These are phyloP conservation scores for Stictonetta naevosa DNA, from an alignment of 2,113 vertebrate genomes.

Conservation along the genomic window DNA sequence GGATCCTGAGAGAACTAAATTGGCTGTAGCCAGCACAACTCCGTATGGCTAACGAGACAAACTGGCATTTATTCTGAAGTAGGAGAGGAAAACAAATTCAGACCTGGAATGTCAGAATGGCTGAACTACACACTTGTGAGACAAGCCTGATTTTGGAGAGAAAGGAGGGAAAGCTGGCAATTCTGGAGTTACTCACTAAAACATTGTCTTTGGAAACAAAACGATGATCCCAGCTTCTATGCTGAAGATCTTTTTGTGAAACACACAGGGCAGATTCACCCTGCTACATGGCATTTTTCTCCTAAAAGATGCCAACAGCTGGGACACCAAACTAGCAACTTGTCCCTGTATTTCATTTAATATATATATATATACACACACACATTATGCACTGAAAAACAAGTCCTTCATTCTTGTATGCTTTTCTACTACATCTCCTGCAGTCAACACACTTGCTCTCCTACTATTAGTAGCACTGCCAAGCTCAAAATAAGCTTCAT, in stretches of 20 bases:
- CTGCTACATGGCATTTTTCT: not conserved
- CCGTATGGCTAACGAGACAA: not conserved
- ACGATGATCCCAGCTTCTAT: not conserved
- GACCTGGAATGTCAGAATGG: not conserved
- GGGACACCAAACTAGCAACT: not conserved
- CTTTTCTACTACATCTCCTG: not conserved
- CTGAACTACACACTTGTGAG: not conserved
- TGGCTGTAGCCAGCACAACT: not conserved
- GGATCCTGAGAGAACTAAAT: not conserved
- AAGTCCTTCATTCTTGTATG: not conserved
- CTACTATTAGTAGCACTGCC: not conserved
- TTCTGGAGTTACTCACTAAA: not conserved
- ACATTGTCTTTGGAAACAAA: not conserved
- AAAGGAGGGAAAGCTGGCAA: not conserved
- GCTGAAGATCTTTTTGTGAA: not conserved
- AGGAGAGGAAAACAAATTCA: not conserved
- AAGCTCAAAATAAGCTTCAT: not conserved
- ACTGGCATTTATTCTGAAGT: not conserved
- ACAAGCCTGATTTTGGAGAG: not conserved
- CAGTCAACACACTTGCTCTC: not conserved
- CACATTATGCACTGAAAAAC: not conserved
- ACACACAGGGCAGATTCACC: not conserved
- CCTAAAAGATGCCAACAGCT: not conserved
- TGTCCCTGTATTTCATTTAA: not conserved
- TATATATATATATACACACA: too few relatives aligned